Evolutionary conservation across 2,113 vertebrate genomes (phyloP).

Genomic region (Malurus cyaneus): DNA sequence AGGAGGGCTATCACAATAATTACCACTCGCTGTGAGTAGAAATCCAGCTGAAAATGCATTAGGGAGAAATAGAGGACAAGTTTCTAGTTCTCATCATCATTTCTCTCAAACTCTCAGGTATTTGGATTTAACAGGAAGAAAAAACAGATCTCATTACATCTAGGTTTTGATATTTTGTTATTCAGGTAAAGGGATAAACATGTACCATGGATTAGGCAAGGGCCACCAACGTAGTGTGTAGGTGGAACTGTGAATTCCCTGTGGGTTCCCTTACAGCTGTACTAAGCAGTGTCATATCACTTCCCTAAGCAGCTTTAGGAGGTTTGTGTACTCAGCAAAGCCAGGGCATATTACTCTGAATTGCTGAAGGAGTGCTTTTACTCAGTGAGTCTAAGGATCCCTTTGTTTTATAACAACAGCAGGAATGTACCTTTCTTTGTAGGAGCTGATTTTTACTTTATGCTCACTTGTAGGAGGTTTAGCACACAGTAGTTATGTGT

Average conservation of each 20-base stretch:
- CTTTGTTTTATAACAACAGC: background rate
- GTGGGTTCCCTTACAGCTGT: background rate
- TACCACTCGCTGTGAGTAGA: background rate
- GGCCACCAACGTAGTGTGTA: background rate
- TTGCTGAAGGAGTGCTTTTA: background rate
- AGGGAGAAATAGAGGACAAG: background rate
- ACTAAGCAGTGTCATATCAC: background rate
- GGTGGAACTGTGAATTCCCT: background rate
- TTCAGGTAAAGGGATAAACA: background rate
- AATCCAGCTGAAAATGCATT: background rate
- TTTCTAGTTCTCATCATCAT: background rate
- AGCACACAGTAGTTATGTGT: background rate
- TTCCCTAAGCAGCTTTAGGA: background rate
- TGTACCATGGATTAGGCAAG: background rate
- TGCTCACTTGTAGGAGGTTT: background rate
- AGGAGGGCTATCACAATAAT: background rate
- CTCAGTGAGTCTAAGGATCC: background rate
- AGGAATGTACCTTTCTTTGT: background rate
- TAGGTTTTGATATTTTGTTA: background rate
- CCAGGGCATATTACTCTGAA: background rate
- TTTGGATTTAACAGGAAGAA: background rate
- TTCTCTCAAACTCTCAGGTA: background rate
- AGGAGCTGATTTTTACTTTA: background rate
- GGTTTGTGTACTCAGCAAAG: background rate
- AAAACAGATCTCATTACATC: background rate